Base-by-base conservation (phyloP, 2,888 invertebrate genomes). In the Barypeithes pellucidus region DNA sequence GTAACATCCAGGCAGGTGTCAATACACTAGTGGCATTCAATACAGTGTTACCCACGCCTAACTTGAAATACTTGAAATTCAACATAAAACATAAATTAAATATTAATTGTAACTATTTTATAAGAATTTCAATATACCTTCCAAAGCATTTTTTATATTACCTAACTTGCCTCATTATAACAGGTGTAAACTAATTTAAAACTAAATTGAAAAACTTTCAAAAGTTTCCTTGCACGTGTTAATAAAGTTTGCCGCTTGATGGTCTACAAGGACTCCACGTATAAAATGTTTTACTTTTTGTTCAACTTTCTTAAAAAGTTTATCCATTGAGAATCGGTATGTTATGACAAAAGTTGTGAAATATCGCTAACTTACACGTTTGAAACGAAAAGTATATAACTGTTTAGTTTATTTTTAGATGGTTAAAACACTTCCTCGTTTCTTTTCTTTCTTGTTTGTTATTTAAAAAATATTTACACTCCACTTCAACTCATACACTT, bases 171-270 rank as follows among this genome's bases (percentile, higher is more conserved):
- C 11, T n/a, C 50, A 24, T 50, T 50, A 50, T 50, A 50, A 50
- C 50, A 50, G 50, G 50, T 50, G 50, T 18, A 50, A 50, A 50
- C 22, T 50, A 50, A 50, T 50, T 22, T 50, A 22, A 50, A n/a
- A 50, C 22, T 50, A 50, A 50, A 50, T 50, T 50, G 50, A 50
- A 50, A 50, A 50, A 50, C 50, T 50, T 50, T 50, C 18, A 11
- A 22, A 50, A n/a, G 50, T 22, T 50, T 50, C 24, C 20, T 2
- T 50, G n/a, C 50, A 50, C 50, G 50, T 22, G 11, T n/a, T 50
- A 22, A 50, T 50, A 50, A 50, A 50, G 50, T 50, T 50, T 24
- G 2, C 18, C 18, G 0, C 50, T 50, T 12, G 24, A 9, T 24
- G 50, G 50, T 50, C 50, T 50, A 24, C 50, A 12, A 50, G 22